Evolutionary conservation across 1,140 invertebrate species (phyloP).

Genomic region (Trialeurodes vaporariorum): DNA sequence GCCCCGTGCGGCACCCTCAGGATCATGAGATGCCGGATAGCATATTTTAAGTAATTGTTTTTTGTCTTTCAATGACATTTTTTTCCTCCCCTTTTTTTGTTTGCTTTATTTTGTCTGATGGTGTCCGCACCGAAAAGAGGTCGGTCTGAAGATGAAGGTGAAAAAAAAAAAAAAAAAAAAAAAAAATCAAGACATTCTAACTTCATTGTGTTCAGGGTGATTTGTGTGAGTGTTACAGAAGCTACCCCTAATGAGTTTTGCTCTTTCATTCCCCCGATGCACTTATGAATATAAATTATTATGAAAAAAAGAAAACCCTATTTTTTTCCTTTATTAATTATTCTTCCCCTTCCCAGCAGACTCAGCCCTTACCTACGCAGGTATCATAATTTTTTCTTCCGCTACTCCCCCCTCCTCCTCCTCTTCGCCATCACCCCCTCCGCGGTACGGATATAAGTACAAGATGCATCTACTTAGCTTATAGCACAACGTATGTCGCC

Average conservation of each 20-base stretch:
- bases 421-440: too few relatives aligned
- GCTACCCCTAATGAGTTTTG: neutral
- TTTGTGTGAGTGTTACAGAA: neutral
- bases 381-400: neutral
- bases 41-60: neutral
- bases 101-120: too few relatives aligned
- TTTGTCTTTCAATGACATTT: neutral
- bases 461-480: too few relatives aligned
- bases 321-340: neutral
- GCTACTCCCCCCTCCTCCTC: neutral
- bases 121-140: neutral
- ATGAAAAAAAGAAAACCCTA: neutral
- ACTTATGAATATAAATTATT: constrained; percentile 1
- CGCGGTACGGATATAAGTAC: too few relatives aligned
- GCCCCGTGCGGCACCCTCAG: too few relatives aligned
- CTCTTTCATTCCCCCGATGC: neutral
- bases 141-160: neutral
- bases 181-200: constrained; percentile 1
- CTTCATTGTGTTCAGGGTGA: neutral
- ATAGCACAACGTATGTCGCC: too few relatives aligned
- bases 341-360: neutral
- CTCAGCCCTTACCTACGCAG: neutral
- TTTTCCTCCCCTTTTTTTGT: constrained; percentile 1
- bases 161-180: too few relatives aligned
- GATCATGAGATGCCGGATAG: neutral